A percentile compares a stretch with the other conserved stretches of the same genome.
phyloP scores from a whole-genome alignment of 2,888 invertebrate species.

The Pandemis corylana region DNA sequence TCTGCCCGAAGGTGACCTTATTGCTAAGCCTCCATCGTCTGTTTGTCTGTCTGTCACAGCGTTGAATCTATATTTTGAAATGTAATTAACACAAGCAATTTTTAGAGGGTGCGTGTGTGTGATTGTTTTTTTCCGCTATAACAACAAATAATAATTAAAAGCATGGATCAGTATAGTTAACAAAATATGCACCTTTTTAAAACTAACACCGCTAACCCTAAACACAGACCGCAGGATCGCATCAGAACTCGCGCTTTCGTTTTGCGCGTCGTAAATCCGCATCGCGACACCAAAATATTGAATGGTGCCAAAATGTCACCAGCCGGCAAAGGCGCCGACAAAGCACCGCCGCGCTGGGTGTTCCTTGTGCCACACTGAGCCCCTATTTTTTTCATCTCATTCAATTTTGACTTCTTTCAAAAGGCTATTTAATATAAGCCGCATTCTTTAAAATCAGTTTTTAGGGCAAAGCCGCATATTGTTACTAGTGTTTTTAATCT shows the following conservation, averaged over 20 bases:
- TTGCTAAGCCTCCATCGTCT: too few relatives aligned
- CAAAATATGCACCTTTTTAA: neutral
- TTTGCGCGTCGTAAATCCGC: slow-evolving; percentile 80
- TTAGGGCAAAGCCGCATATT: slow-evolving; percentile 78
- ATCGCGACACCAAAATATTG: slow-evolving; percentile 83
- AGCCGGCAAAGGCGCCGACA: slow-evolving; percentile 80
- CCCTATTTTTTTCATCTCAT: slow-evolving; percentile 83
- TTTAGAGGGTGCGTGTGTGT: too few relatives aligned
- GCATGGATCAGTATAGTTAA: too few relatives aligned
- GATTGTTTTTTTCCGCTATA: too few relatives aligned
- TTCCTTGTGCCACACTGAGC: slow-evolving; percentile 79
- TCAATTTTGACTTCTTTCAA: slow-evolving; percentile 85
- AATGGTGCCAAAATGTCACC: slow-evolving; percentile 85
- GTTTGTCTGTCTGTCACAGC: too few relatives aligned
- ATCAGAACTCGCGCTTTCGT: slow-evolving; percentile 69
- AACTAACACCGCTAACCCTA: slow-evolving; percentile 25
- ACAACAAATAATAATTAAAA: too few relatives aligned
- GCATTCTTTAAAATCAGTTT: slow-evolving; percentile 82
- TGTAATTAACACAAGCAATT: too few relatives aligned
- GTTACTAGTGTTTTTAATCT: slow-evolving; percentile 80
- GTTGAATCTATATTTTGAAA: too few relatives aligned
- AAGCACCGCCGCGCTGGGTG: slow-evolving; percentile 81
- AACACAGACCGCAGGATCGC: slow-evolving; percentile 20
- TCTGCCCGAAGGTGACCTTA: neutral
- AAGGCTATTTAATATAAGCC: slow-evolving; percentile 84